Conservation (phyloP, 2,797 vertebrate genomes). For the Tympanoctomys barrerae region DNA sequence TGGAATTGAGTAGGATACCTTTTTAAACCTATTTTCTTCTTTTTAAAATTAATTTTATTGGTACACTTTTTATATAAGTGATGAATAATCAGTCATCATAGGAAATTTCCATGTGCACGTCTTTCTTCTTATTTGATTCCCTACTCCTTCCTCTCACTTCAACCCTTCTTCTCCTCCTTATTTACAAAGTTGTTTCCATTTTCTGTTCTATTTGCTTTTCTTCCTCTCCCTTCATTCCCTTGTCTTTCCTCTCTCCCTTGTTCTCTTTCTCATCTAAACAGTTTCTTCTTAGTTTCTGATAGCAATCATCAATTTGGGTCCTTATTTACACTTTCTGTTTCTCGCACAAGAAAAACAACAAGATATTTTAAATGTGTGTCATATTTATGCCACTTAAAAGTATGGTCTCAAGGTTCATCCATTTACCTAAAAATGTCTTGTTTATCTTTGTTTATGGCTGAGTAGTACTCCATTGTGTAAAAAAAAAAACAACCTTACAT, state of each 20-base stretch:
- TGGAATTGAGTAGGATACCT: background rate
- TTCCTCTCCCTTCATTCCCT: background rate
- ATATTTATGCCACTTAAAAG: background rate
- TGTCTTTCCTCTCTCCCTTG: background rate
- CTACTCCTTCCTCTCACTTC: background rate
- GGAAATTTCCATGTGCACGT: background rate
- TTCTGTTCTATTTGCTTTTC: background rate
- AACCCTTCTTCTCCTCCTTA: background rate
- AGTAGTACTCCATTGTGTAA: background rate
- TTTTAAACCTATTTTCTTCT: slow-evolving; percentile 40
- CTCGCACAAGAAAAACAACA: background rate
- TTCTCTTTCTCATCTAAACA: background rate
- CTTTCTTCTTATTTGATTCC: background rate
- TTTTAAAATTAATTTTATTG: background rate
- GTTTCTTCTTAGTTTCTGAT: background rate
- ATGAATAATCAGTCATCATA: background rate
- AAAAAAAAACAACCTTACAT: background rate
- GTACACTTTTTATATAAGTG: background rate
- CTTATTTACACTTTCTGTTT: background rate
- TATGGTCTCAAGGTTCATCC: background rate
- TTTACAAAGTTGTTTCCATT: background rate
- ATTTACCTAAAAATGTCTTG: background rate
- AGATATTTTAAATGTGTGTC: background rate
- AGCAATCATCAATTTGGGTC: background rate
- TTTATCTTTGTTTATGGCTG: background rate